Conservation (phyloP, 2,888 invertebrate genomes). For the Spicauda simplicius region DNA sequence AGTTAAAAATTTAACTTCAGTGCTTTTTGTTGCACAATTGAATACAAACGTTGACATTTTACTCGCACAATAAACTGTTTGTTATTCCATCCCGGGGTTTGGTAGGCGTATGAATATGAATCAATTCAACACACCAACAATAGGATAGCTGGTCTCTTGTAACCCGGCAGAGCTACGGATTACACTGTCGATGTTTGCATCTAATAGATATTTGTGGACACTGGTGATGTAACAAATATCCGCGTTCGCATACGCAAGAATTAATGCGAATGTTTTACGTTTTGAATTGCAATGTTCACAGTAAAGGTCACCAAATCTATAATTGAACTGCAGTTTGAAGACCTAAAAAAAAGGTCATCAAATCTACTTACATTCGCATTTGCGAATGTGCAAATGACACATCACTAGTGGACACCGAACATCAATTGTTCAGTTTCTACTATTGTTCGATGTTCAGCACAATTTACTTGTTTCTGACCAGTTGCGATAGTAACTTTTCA, state of each 20-base stretch:
- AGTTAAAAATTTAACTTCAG: neutral
- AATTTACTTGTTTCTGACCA: neutral
- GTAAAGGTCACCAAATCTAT: too few relatives aligned
- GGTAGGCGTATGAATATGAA: conserved; percentile 1
- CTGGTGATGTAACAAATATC: too few relatives aligned
- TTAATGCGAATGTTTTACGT: too few relatives aligned
- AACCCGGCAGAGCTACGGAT: neutral
- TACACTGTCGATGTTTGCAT: neutral
- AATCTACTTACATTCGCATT: too few relatives aligned
- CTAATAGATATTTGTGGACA: neutral
- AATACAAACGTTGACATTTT: neutral
- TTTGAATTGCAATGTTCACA: too few relatives aligned
- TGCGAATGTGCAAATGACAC: too few relatives aligned
- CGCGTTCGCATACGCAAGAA: too few relatives aligned
- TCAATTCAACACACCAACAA: neutral
- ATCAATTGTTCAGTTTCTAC: neutral
- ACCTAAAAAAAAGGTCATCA: too few relatives aligned
- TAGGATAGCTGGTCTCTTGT: neutral
- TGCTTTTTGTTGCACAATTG: neutral
- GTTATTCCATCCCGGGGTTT: conserved; percentile 1
- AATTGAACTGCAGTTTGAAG: too few relatives aligned
- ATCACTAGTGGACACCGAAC: neutral
- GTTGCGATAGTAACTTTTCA: neutral
- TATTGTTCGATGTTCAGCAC: too few relatives aligned
- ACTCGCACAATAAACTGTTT: neutral